phyloP scores from a whole-genome alignment of 2,113 vertebrate species.

The Crotalus tigris region DNA sequence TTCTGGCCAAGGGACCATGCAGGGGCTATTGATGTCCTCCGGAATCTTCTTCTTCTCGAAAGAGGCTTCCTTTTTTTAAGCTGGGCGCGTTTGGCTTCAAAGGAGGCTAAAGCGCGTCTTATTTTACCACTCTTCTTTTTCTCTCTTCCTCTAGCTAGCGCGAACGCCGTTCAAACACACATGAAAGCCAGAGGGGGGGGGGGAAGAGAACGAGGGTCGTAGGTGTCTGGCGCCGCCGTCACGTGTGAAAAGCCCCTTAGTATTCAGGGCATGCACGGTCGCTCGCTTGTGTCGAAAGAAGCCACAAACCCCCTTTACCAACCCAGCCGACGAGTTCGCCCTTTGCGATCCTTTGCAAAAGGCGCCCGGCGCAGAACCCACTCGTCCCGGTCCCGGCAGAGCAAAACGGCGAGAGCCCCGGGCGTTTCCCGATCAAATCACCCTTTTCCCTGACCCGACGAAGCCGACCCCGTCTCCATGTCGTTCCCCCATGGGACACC shows the following conservation, averaged over 20 bases:
- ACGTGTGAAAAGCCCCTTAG: conserved; percentile 5
- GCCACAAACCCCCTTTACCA: conserved; percentile 48
- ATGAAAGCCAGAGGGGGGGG: background rate
- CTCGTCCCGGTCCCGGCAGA: background rate
- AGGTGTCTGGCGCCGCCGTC: background rate
- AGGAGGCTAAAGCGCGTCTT: too few relatives aligned
- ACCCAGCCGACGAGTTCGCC: conserved; percentile 23
- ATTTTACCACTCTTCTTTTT: background rate
- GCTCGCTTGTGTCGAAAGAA: conserved; percentile 35
- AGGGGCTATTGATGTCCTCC: background rate
- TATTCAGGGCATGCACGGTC: conserved; percentile 16
- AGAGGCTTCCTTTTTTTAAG: background rate
- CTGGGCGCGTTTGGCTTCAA: background rate
- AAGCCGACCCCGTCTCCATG: conserved; percentile 38
- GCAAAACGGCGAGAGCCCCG: background rate
- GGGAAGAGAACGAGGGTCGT: too few relatives aligned
- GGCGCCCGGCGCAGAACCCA: conserved; percentile 40
- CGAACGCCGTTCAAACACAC: background rate
- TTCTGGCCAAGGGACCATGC: background rate
- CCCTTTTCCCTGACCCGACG: background rate
- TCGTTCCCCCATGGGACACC: conserved; percentile 40
- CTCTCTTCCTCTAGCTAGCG: background rate
- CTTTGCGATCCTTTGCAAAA: conserved; percentile 50
- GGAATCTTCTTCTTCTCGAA: background rate
- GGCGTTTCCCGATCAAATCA: background rate